phyloP scores from a whole-genome alignment of 2,113 vertebrate species.

The Oriolus oriolus region DNA sequence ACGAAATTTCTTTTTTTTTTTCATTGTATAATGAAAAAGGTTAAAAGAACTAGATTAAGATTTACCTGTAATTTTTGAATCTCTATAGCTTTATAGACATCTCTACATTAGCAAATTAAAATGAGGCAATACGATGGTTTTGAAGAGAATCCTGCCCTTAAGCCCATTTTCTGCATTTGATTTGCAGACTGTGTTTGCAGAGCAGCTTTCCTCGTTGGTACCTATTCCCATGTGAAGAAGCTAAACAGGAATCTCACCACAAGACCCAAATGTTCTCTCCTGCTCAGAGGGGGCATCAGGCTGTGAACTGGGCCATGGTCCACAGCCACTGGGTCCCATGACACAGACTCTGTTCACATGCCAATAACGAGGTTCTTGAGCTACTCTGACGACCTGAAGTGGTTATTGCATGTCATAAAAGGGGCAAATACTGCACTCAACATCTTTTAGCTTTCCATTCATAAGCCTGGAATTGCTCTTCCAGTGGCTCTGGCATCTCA shows the following conservation, averaged over 20 bases:
- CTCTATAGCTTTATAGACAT: not conserved
- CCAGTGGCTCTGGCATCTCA: not conserved
- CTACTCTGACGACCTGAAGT: not conserved
- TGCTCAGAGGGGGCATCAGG: not conserved
- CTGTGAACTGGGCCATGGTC: not conserved
- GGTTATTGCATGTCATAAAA: not conserved
- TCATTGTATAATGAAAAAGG: not conserved
- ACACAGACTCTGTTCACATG: not conserved
- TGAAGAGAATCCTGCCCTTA: not conserved
- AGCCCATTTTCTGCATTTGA: not conserved
- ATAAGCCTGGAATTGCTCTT: not conserved
- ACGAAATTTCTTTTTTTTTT: not conserved
- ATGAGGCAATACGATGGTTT: not conserved
- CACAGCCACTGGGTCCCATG: accelerated
- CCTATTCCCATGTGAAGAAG: not conserved
- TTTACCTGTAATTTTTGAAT: not conserved
- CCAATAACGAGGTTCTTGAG: not conserved
- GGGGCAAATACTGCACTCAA: not conserved
- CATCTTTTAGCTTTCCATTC: not conserved
- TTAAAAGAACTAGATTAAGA: not conserved
- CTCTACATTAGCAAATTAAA: not conserved
- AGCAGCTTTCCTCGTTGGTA: not conserved
- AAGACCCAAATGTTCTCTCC: not conserved
- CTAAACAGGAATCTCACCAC: not conserved
- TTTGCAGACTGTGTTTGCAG: not conserved